Base-by-base conservation (phyloP, 2,888 invertebrate species). In the Apamea crenata region DNA sequence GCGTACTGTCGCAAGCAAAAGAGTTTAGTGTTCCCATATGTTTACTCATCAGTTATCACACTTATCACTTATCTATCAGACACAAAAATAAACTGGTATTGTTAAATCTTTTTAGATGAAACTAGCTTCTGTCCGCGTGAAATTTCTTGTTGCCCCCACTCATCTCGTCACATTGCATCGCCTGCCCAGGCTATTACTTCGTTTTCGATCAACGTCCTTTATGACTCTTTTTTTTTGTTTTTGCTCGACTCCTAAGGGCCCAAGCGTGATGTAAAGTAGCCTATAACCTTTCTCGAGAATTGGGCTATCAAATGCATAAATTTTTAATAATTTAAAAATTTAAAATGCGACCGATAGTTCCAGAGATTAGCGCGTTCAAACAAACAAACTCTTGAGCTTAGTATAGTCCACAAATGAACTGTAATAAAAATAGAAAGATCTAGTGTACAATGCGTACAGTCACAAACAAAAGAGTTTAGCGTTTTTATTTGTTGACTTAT, bases 1-100 rank as follows among this genome's bases (percentile, higher is more conserved):
- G 84, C 81, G 83, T 91, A 92, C 89, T 88, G 90, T 90, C 91
- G 87, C 84, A 85, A 77, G 86, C 91, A 90, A 90, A 91, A 90
- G 88, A 89, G 86, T 88, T 88, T 72, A 84, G 80, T 66, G 47
- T 73, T 79, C 65, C 56, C 32, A 40, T 63, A 68, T 47, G 32
- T 50, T 59, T 5, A 32, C 47, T 67, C 59, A 25, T 47, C 47
- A 4, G 12, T 14, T 36, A 32, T n/a, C n/a, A n/a, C n/a, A n/a
- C n/a, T n/a, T n/a, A n/a, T n/a, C n/a, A n/a, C n/a, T n/a, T n/a
- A n/a, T n/a, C 1, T 47, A 47, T 16, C 29, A 61, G 66, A 67
- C 40, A 75, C 67, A 25, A 47, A 71, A 74, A 71, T 61, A 29
- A 59, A 67, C 14, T 32, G 47, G 18, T 36, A 85, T 40, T 66